Conservation (phyloP, 2,797 vertebrate genomes). For the Bryconaethiops microstoma region DNA sequence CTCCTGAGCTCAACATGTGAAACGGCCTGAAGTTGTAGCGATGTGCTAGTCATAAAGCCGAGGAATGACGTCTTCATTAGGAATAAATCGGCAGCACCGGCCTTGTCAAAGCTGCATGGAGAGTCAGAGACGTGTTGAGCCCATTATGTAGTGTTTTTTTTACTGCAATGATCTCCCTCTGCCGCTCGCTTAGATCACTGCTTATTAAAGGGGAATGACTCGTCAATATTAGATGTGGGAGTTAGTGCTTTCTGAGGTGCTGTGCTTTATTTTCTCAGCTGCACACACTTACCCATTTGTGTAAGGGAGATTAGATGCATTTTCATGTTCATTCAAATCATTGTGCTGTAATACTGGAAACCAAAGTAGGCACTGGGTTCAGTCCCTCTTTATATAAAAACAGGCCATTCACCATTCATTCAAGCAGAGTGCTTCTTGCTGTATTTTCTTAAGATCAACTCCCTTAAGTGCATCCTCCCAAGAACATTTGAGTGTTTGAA, state of each 20-base stretch:
- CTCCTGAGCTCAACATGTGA: neutral
- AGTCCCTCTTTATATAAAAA: conserved; percentile 4
- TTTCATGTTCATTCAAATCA: conserved; percentile 11
- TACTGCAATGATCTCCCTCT: conserved; percentile 12
- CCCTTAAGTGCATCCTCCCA: neutral
- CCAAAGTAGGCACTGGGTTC: neutral
- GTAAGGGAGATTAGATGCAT: neutral
- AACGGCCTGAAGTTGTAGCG: neutral
- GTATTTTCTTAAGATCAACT: neutral
- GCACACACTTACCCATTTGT: neutral
- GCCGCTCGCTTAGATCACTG: conserved; percentile 3
- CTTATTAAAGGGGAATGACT: conserved; percentile 23
- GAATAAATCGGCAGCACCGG: neutral
- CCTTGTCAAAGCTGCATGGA: neutral
- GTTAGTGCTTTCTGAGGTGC: conserved; percentile 5
- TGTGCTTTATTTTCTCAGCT: neutral
- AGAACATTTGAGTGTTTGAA: conserved; percentile 4
- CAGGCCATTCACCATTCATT: neutral
- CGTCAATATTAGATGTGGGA: conserved; percentile 25
- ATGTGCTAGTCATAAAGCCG: neutral
- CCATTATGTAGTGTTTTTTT: neutral
- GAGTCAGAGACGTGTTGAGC: neutral
- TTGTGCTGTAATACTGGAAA: neutral
- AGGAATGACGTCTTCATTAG: conserved; percentile 15
- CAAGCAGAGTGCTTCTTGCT: neutral